Percentiles rank a stretch among this genome's conserved stretches.
Conservation (phyloP, 2,888 invertebrate genomes). For the Phaedon cochleariae region DNA sequence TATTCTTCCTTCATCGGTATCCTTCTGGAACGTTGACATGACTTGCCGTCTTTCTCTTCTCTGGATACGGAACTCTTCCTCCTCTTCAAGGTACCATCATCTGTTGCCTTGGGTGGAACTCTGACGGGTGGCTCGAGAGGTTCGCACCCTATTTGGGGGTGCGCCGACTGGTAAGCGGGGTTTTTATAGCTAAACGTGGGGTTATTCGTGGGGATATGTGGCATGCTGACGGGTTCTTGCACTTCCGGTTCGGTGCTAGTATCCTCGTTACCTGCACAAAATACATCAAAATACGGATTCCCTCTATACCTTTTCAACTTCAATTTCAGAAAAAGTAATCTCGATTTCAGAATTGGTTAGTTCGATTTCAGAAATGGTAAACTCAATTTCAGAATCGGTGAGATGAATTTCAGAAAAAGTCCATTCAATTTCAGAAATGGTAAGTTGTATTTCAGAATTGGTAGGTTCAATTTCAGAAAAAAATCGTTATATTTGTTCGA, state of each 20-base stretch:
- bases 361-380: no score
- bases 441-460: no score
- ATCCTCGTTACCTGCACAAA: slow-evolving; percentile 61
- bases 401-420: no score
- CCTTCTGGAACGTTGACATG: slow-evolving; percentile 32
- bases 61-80: slow-evolving; percentile 83
- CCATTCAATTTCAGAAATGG: no score
- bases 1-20: slow-evolving; percentile 51
- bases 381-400: no score
- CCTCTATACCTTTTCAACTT: no score
- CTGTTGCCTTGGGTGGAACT: slow-evolving; percentile 50
- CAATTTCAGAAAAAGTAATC: no score
- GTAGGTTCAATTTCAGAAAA: no score
- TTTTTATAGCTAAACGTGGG: slow-evolving; percentile 74
- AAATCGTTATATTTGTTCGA: no score
- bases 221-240: slow-evolving; percentile 68
- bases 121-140: slow-evolving; percentile 21
- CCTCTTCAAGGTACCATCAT: slow-evolving; percentile 70
- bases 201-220: slow-evolving; percentile 62
- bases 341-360: no score
- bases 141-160: slow-evolving; percentile 63
- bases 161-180: slow-evolving; percentile 80
- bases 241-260: slow-evolving; percentile 60
- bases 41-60: slow-evolving; percentile 64
- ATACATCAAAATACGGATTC: no score